These are phyloP conservation scores for Acrocephalus scirpaceus DNA, from an alignment of 2,797 vertebrate genomes.

Conservation along the genomic window DNA sequence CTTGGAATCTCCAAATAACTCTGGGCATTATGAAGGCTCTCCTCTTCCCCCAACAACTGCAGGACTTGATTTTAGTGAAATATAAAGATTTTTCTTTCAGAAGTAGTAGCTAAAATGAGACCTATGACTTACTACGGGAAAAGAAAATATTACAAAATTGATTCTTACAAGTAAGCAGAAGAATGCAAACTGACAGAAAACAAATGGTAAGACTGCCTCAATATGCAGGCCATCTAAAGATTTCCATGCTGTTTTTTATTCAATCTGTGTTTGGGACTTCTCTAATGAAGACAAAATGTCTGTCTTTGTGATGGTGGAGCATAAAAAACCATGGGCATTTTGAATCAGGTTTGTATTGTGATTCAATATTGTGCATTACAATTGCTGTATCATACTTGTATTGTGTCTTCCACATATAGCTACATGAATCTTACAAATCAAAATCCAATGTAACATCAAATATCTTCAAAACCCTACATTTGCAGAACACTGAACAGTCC, in stretches of 20 bases:
- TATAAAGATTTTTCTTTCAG: background rate
- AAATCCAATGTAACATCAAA: background rate
- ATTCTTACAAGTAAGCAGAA: background rate
- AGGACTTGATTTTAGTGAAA: background rate
- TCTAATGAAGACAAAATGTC: background rate
- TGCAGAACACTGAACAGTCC: background rate
- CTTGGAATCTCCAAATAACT: constrained; percentile 6
- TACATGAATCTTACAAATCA: background rate
- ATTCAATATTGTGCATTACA: background rate
- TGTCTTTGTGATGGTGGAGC: background rate
- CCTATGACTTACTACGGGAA: background rate
- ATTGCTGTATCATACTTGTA: background rate
- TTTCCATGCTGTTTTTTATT: background rate
- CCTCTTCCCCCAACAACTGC: background rate
- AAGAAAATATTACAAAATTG: background rate
- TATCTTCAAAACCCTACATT: background rate
- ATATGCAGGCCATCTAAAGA: background rate
- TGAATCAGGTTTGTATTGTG: background rate
- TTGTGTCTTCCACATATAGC: background rate
- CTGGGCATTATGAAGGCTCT: background rate
- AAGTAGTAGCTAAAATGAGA: background rate
- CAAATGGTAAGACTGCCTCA: background rate
- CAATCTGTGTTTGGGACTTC: background rate
- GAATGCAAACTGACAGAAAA: background rate
- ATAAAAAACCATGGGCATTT: fast-evolving